A percentile compares a stretch with the other conserved stretches of the same genome.
Evolutionary conservation across 2,888 invertebrate genomes (phyloP).

Genomic region (Macropis europaea): DNA sequence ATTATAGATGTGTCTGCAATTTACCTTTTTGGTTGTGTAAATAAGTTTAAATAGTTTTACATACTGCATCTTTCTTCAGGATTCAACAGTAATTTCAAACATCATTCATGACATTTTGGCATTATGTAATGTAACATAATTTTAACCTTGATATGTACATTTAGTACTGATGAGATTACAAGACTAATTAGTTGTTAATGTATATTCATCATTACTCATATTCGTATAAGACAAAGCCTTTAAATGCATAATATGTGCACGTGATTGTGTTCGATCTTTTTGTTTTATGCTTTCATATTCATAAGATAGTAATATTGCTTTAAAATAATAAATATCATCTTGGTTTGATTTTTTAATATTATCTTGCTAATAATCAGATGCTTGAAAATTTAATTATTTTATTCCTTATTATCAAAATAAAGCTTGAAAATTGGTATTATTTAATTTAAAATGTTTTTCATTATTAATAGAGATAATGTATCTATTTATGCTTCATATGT

Average conservation of each 20-base stretch:
- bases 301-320: slow-evolving; percentile 3
- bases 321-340: neutral
- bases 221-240: neutral
- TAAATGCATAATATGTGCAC: neutral
- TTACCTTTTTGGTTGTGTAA: slow-evolving; percentile 13
- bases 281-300: slow-evolving; percentile 9
- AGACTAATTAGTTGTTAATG: slow-evolving; percentile 20
- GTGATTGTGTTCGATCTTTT: slow-evolving; percentile 6
- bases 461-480: no score
- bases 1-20: neutral
- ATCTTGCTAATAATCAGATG: neutral
- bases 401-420: neutral
- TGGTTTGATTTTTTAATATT: slow-evolving; percentile 6
- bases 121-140: slow-evolving; percentile 21
- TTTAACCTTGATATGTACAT: slow-evolving; percentile 20
- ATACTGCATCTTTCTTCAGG: slow-evolving; percentile 2
- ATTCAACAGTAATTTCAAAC: slow-evolving; percentile 23
- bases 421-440: no score
- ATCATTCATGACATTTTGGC: slow-evolving; percentile 26
- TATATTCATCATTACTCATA: slow-evolving; percentile 4
- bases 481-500: no score
- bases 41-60: neutral
- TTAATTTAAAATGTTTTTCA: no score
- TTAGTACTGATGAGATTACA: slow-evolving; percentile 39
- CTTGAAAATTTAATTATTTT: no score